Conservation (phyloP, 2,888 invertebrate species). For the Anodontia alba region DNA sequence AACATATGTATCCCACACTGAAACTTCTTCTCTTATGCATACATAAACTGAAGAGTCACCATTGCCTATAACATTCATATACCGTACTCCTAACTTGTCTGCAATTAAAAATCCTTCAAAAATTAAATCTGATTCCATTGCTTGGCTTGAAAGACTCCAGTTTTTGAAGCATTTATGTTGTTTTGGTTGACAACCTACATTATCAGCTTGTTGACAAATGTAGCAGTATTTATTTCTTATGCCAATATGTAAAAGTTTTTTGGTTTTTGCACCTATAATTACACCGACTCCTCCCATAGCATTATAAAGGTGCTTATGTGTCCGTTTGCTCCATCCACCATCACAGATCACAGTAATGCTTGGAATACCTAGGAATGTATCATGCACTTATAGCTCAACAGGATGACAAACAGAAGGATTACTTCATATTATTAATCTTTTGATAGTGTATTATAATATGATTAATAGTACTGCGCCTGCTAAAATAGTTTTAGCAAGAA, state of each 20-base stretch:
- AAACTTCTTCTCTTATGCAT: conserved; percentile 23
- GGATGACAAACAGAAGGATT: too few relatives aligned
- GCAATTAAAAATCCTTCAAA: conserved; percentile 44
- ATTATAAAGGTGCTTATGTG: conserved; percentile 43
- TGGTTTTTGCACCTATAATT: conserved; percentile 35
- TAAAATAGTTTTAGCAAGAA: too few relatives aligned
- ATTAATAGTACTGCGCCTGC: too few relatives aligned
- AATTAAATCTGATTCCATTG: conserved; percentile 59
- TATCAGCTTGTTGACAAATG: conserved; percentile 21
- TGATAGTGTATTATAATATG: too few relatives aligned
- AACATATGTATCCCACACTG: conserved; percentile 39
- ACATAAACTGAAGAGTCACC: conserved; percentile 44
- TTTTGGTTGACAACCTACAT: not conserved
- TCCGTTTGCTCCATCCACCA: conserved; percentile 41
- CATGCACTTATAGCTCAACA: too few relatives aligned
- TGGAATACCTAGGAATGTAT: not conserved
- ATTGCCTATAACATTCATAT: conserved; percentile 31
- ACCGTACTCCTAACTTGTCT: conserved; percentile 39
- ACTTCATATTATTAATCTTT: too few relatives aligned
- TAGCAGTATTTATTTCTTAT: conserved; percentile 39
- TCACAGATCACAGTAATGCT: conserved; percentile 38
- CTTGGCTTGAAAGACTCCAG: conserved; percentile 37
- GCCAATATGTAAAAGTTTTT: conserved; percentile 42
- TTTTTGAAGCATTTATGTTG: conserved; percentile 34
- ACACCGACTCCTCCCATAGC: conserved; percentile 36